A percentile compares a stretch with the other conserved stretches of the same genome.
Conservation (phyloP, 2,888 invertebrate genomes). For the Dolichomitus sp. region DNA sequence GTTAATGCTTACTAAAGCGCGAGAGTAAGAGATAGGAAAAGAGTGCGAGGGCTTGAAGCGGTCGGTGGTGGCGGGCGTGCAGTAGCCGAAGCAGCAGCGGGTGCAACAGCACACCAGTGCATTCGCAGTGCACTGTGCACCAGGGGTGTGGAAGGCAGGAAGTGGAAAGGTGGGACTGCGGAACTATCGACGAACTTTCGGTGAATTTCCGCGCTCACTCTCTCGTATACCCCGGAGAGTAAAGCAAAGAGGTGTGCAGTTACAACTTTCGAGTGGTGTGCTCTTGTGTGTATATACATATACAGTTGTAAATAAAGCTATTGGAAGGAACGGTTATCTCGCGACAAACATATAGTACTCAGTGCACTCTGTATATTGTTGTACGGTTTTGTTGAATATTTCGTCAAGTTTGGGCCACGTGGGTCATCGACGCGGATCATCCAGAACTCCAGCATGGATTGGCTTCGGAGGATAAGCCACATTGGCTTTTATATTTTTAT, state of each 20-base stretch:
- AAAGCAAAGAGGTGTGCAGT: slow-evolving; percentile 43
- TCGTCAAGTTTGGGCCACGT: slow-evolving; percentile 22
- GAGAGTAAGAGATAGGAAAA: slow-evolving; percentile 20
- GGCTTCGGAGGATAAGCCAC: slow-evolving; percentile 46
- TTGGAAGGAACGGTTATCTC: slow-evolving; percentile 4
- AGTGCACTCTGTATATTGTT: slow-evolving; percentile 8
- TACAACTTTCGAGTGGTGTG: slow-evolving; percentile 61
- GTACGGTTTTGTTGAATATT: slow-evolving; percentile 20
- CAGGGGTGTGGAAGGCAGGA: slow-evolving; percentile 67
- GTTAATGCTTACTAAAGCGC: slow-evolving; percentile 32
- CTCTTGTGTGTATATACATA: slow-evolving; percentile 33
- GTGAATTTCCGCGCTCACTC: slow-evolving; percentile 69
- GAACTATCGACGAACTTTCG: slow-evolving; percentile 69
- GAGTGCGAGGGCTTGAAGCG: slow-evolving; percentile 21
- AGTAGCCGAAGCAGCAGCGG: slow-evolving; percentile 51
- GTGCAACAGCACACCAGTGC: slow-evolving; percentile 60
- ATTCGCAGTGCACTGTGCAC: slow-evolving; percentile 65
- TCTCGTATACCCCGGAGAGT: slow-evolving; percentile 53
- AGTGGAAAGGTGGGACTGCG: slow-evolving; percentile 69
- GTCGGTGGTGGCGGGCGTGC: slow-evolving; percentile 39
- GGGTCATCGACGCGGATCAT: slow-evolving; percentile 30
- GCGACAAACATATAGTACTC: not conserved
- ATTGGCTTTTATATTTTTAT: slow-evolving; percentile 56
- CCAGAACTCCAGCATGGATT: slow-evolving; percentile 59
- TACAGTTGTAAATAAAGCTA: slow-evolving; percentile 11